These are phyloP conservation scores for Drosophila cracens DNA, from an alignment of 2,888 invertebrate species.

Conservation along the genomic window DNA sequence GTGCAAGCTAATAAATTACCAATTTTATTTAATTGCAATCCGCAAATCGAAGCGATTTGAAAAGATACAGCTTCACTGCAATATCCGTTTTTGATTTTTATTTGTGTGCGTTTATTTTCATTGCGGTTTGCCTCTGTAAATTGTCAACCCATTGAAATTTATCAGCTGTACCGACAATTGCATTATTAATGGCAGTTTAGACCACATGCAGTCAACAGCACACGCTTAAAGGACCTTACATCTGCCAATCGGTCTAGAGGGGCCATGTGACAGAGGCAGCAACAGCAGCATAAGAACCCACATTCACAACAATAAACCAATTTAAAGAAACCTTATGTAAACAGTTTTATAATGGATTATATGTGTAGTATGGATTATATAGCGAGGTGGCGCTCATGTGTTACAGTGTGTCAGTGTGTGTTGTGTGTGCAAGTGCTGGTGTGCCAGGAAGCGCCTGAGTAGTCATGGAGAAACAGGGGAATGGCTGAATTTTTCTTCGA, in stretches of 20 bases:
- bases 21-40: constrained; percentile 18
- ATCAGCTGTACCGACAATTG: constrained; percentile 68
- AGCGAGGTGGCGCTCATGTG: not conserved
- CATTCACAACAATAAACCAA: constrained; percentile 73
- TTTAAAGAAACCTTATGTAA: constrained; percentile 78
- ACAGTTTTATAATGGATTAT: constrained; percentile 75
- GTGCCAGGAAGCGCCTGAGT: not conserved
- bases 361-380: constrained; percentile 43
- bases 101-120: constrained; percentile 26
- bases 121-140: constrained; percentile 60
- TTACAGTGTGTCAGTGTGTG: not conserved
- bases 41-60: constrained; percentile 18
- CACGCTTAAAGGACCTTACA: constrained; percentile 36
- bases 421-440: constrained; percentile 7
- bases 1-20: constrained; percentile 9
- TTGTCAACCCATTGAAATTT: constrained; percentile 73
- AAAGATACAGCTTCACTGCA: not conserved
- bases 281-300: constrained; percentile 7
- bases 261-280: constrained; percentile 4
- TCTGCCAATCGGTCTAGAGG: not conserved
- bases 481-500: not conserved
- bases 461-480: constrained; percentile 25
- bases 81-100: constrained; percentile 15
- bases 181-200: constrained; percentile 73
- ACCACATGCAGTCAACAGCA: constrained; percentile 54